These are phyloP conservation scores for Drosophila fuyamai DNA, from an alignment of 1,140 invertebrate genomes.

Conservation along the genomic window DNA sequence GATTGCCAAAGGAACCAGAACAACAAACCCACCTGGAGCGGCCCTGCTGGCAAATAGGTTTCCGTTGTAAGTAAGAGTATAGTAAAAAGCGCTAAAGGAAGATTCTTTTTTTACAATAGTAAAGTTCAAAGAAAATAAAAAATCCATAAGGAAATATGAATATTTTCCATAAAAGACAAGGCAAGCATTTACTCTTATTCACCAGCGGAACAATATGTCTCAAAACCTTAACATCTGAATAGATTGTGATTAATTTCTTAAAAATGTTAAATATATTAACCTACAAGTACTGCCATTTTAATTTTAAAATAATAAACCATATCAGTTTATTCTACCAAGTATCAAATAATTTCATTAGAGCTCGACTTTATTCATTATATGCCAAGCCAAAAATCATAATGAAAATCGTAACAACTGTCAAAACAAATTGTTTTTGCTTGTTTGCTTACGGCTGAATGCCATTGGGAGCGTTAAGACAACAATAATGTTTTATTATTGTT, in stretches of 20 bases:
- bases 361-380: slow-evolving; percentile 18
- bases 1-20: slow-evolving; percentile 64
- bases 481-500: slow-evolving; percentile 58
- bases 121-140: slow-evolving; percentile 19
- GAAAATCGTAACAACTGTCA: slow-evolving; percentile 55
- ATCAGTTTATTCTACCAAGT: background rate
- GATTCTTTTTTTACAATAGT: background rate
- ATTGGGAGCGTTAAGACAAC: slow-evolving; percentile 43
- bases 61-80: slow-evolving; percentile 9
- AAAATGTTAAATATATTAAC: too few species aligned
- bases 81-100: background rate
- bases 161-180: background rate
- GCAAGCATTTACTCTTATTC: too few species aligned
- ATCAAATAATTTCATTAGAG: background rate
- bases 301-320: too few species aligned
- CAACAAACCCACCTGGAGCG: slow-evolving; percentile 35
- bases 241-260: too few species aligned
- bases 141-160: background rate
- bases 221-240: too few species aligned
- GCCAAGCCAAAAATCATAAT: slow-evolving; percentile 13
- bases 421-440: slow-evolving; percentile 41
- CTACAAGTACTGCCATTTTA: too few species aligned
- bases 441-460: slow-evolving; percentile 4
- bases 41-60: slow-evolving; percentile 31
- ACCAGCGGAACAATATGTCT: too few species aligned